A percentile compares a stretch with the other conserved stretches of the same genome.
Evolutionary conservation across 1,140 invertebrate genomes (phyloP).

Genomic region (Hylyphantes graminicola): DNA sequence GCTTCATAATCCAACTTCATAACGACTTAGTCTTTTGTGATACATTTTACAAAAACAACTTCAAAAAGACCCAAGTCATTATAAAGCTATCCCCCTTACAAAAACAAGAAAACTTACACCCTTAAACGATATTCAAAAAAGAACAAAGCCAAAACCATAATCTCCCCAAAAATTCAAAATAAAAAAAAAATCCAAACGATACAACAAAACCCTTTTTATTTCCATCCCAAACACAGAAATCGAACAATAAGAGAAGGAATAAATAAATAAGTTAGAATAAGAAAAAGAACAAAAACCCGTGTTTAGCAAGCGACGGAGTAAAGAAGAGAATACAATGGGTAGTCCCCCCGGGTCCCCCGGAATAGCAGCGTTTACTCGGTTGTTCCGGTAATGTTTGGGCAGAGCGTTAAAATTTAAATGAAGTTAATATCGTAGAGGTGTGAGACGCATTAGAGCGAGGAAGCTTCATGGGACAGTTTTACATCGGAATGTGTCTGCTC

Average conservation of each 20-base stretch:
- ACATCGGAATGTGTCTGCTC: slow-evolving; percentile 45
- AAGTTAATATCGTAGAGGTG: slow-evolving; percentile 56
- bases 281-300: slow-evolving; percentile 19
- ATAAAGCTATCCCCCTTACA: too few relatives aligned
- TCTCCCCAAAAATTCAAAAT: background rate
- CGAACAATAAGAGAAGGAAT: slow-evolving; percentile 26
- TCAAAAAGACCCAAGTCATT: too few relatives aligned
- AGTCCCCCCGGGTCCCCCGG: slow-evolving; percentile 10
- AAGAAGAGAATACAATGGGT: slow-evolving; percentile 37
- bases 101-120: too few relatives aligned
- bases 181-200: background rate
- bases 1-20: too few relatives aligned
- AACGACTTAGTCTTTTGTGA: too few relatives aligned
- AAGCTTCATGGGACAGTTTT: slow-evolving; percentile 53
- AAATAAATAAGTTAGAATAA: slow-evolving; percentile 21
- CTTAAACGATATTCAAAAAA: slow-evolving; percentile 14
- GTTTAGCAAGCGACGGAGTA: slow-evolving; percentile 23
- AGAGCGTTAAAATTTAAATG: slow-evolving; percentile 56
- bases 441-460: slow-evolving; percentile 21
- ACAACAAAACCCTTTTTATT: slow-evolving; percentile 2
- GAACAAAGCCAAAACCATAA: slow-evolving; percentile 4
- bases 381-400: slow-evolving; percentile 48
- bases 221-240: slow-evolving; percentile 18
- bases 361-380: slow-evolving; percentile 24
- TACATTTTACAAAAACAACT: too few relatives aligned